Conservation (phyloP, 2,888 invertebrate species). For the Eupithecia inturbata region DNA sequence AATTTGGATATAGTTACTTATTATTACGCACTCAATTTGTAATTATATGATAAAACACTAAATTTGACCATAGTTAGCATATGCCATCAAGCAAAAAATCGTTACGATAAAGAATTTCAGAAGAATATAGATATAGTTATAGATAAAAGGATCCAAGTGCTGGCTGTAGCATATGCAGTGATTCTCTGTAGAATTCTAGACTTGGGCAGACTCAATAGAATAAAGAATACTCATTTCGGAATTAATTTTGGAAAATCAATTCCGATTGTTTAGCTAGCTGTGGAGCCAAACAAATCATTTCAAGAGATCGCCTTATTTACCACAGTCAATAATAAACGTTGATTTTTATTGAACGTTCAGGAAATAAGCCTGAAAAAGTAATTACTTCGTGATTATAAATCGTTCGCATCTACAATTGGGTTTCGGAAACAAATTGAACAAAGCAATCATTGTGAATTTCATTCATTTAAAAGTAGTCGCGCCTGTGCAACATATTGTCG, state of each 20-base stretch:
- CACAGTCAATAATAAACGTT: not conserved
- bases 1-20: not conserved
- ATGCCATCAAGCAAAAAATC: not conserved
- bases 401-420: slow-evolving; percentile 6
- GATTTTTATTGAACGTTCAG: not conserved
- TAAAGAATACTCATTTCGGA: too few relatives aligned
- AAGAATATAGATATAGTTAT: too few relatives aligned
- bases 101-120: too few relatives aligned
- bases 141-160: not conserved
- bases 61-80: not conserved
- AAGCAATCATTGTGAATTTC: slow-evolving; percentile 10
- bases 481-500: not conserved
- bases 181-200: too few relatives aligned
- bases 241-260: too few relatives aligned
- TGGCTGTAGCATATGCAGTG: not conserved
- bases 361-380: slow-evolving; percentile 7
- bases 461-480: not conserved
- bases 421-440: not conserved
- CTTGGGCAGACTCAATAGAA: too few relatives aligned
- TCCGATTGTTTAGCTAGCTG: not conserved
- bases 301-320: not conserved
- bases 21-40: not conserved
- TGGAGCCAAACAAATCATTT: not conserved
- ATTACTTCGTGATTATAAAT: slow-evolving; percentile 11
- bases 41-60: not conserved